Evolutionary conservation across 1,140 invertebrate species (phyloP), one percentile per base, ranked within the genome.

Genomic region (Hypothenemus hampei): DNA sequence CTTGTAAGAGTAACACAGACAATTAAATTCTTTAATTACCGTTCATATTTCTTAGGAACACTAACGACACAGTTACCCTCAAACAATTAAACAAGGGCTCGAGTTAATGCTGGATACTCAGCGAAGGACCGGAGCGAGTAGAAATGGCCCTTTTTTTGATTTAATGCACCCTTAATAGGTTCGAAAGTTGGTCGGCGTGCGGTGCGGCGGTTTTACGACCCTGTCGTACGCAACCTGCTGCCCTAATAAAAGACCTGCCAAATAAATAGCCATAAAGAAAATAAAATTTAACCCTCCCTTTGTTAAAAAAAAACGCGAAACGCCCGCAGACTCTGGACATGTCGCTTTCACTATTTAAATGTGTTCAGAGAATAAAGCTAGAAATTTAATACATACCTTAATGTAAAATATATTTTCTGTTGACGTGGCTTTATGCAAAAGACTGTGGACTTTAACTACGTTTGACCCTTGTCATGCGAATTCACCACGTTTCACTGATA

Each of bases 161-260:
- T 54, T 54, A 54, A 54, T 46, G 52, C 52, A 54, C 40, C 39
- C 52, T 54, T 54, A 54, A 54, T 53, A 53, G 50, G 50, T 53
- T 53, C 40, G 50, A 53, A 53, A 44, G 50, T 43, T 53, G 50
- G 50, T 44, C 50, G 40, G 50, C 18, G 37, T 50, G 48, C 48
- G 48, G 48, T 18, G n/a, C n/a, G 48, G 35, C 48, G 48, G 39
- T 21, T 53, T 53, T 53, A 53, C 15, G 39, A 31, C 26, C 16
- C 20, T 51, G 50, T 41, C 50, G 50, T 53, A 53, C 50, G 39
- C 50, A 53, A 53, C 50, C 39, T 43, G 40, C 50, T 36, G 24
- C 22, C 50, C 50, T 31, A 52, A 53, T 53, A 53, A 53, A 53
- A 53, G 22, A 20, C 3, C 40, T 16, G 10, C 10, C 40, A 43